Conservation (phyloP, 37 sponge, comb jelly and placozoan species). For the Beroe ovata region DNA sequence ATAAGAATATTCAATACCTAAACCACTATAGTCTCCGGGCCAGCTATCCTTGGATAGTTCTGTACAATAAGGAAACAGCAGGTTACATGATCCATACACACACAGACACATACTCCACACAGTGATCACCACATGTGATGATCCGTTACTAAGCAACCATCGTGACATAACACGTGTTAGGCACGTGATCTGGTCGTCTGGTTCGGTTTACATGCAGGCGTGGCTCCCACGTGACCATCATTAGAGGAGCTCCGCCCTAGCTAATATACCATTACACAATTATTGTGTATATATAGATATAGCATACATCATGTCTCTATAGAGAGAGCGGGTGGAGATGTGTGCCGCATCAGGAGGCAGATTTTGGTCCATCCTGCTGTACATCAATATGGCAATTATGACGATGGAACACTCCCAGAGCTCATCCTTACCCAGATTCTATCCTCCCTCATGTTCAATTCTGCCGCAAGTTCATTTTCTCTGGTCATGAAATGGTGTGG, state of each 20-base stretch:
- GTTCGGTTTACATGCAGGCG: slow-evolving; percentile 40
- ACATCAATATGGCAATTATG: too few relatives aligned
- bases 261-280: slow-evolving; percentile 63
- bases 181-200: slow-evolving; percentile 5
- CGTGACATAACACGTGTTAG: slow-evolving; percentile 4
- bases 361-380: too few relatives aligned
- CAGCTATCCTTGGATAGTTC: neutral
- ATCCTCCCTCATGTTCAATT: too few relatives aligned
- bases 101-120: neutral
- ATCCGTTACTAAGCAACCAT: slow-evolving; percentile 46
- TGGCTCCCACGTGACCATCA: slow-evolving; percentile 31
- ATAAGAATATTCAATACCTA: too few relatives aligned
- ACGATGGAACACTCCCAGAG: too few relatives aligned
- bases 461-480: too few relatives aligned
- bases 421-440: too few relatives aligned
- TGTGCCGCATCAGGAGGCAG: too few relatives aligned
- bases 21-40: too few relatives aligned
- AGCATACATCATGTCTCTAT: neutral
- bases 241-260: slow-evolving; percentile 37
- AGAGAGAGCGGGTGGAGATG: too few relatives aligned
- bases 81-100: neutral
- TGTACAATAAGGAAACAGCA: neutral
- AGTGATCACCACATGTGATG: slow-evolving; percentile 37
- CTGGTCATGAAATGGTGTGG: too few relatives aligned
- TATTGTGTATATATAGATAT: too few relatives aligned